Evolutionary conservation across 2,888 invertebrate genomes (phyloP).

Genomic region (Cheilosia soror): DNA sequence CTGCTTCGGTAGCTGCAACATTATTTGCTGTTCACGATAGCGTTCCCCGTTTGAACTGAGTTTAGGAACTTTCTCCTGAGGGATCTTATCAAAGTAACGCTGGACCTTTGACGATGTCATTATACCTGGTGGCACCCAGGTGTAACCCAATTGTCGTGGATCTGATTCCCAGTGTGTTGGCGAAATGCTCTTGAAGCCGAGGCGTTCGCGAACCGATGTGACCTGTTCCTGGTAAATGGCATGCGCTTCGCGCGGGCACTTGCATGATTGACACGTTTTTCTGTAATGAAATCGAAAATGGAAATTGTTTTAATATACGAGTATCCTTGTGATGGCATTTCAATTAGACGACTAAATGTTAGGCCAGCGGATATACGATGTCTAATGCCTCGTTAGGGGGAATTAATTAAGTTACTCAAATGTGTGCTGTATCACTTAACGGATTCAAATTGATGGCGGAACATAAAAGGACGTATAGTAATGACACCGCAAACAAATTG

Average conservation of each 20-base stretch:
- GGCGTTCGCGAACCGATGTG: slow-evolving; percentile 90
- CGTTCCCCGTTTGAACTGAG: slow-evolving; percentile 92
- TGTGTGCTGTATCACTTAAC: slow-evolving; percentile 6
- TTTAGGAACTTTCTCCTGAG: slow-evolving; percentile 90
- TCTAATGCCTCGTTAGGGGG: slow-evolving; percentile 13
- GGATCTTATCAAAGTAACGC: slow-evolving; percentile 95
- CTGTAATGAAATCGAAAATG: slow-evolving; percentile 85
- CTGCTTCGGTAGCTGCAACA: slow-evolving; percentile 96
- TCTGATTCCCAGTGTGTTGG: slow-evolving; percentile 86
- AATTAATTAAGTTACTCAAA: slow-evolving; percentile 47
- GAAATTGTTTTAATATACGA: slow-evolving; percentile 13
- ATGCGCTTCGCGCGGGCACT: slow-evolving; percentile 95
- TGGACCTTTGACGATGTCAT: slow-evolving; percentile 85
- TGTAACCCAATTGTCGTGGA: slow-evolving; percentile 88
- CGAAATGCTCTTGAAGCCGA: slow-evolving; percentile 86
- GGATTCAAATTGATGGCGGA: slow-evolving; percentile 28
- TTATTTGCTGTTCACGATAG: slow-evolving; percentile 91
- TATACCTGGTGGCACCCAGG: slow-evolving; percentile 87
- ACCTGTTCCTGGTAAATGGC: slow-evolving; percentile 95
- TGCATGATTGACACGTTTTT: slow-evolving; percentile 96
- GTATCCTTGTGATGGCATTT: slow-evolving; percentile 12
- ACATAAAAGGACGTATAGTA: slow-evolving; percentile 29
- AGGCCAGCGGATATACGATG: not conserved
- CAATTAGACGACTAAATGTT: not conserved
- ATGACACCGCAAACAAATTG: slow-evolving; percentile 55